A percentile compares a stretch with the other conserved stretches of the same genome.
Evolutionary conservation across 1,140 invertebrate species (phyloP).

Genomic region (Drosophila ohnishii): DNA sequence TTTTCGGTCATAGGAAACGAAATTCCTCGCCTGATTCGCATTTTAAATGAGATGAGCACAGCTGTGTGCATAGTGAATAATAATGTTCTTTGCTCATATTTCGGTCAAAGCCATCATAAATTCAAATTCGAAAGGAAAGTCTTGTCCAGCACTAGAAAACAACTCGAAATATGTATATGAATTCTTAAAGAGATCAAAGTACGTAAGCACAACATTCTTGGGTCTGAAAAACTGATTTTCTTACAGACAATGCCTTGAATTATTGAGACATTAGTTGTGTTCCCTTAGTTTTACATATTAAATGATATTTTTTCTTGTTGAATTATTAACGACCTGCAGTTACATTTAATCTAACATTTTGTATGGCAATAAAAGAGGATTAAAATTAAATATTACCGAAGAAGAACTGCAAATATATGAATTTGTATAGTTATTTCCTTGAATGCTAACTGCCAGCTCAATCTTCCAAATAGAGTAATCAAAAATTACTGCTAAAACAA

Average conservation of each 20-base stretch:
- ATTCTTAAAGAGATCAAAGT: constrained; percentile 29
- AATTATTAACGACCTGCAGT: constrained; percentile 4
- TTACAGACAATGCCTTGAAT: constrained; percentile 8
- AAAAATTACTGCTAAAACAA: constrained; percentile 15
- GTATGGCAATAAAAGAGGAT: neutral
- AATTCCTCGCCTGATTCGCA: constrained; percentile 61
- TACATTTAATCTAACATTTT: neutral
- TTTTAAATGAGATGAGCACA: constrained; percentile 54
- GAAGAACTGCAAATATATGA: neutral
- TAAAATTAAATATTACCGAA: neutral
- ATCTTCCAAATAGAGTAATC: constrained; percentile 18
- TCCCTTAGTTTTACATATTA: constrained; percentile 1
- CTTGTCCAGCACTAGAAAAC: constrained; percentile 13
- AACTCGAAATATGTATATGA: constrained; percentile 29
- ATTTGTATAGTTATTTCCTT: neutral
- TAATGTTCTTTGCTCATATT: constrained; percentile 60
- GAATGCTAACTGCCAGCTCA: neutral
- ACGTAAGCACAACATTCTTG: neutral
- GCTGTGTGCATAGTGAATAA: constrained; percentile 43
- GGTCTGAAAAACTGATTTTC: constrained; percentile 14
- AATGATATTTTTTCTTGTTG: neutral
- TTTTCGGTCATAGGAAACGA: constrained; percentile 51
- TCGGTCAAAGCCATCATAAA: constrained; percentile 58
- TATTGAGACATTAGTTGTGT: neutral
- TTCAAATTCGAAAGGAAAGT: constrained; percentile 43